Evolutionary conservation across 2,113 vertebrate species (phyloP).

Genomic region (Cisticola juncidis): DNA sequence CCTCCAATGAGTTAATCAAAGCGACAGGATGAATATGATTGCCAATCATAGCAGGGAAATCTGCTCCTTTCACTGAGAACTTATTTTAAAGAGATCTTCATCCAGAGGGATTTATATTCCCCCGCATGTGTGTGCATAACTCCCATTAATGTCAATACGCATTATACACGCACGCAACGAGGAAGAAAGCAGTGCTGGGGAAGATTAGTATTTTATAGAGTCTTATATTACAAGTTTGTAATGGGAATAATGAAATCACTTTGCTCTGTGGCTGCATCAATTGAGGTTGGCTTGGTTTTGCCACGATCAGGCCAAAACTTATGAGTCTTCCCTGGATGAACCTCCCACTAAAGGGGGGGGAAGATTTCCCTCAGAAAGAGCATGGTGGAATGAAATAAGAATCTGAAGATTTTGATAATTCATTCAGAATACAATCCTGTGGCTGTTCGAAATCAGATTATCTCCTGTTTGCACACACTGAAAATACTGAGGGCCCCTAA

Average conservation of each 20-base stretch:
- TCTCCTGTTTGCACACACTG: not conserved
- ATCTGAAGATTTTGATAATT: not conserved
- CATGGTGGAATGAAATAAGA: not conserved
- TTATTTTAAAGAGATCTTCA: constrained; percentile 21
- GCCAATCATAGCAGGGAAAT: constrained; percentile 47
- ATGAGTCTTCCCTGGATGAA: not conserved
- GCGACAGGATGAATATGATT: constrained; percentile 29
- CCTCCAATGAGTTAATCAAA: constrained; percentile 27
- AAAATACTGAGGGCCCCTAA: not conserved
- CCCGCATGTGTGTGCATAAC: not conserved
- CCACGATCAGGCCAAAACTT: not conserved
- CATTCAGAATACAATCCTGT: not conserved
- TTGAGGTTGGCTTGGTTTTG: not conserved
- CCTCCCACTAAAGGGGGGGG: not conserved
- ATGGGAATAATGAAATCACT: constrained; percentile 2
- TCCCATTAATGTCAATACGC: constrained; percentile 33
- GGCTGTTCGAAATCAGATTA: not conserved
- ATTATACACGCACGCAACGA: not conserved
- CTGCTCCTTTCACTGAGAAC: constrained; percentile 24
- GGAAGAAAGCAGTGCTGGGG: not conserved
- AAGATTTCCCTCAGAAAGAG: not conserved
- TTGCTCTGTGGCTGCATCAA: not conserved
- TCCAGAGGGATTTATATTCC: constrained; percentile 21
- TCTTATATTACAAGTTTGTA: not conserved
- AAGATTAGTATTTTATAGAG: constrained; percentile 48